Evolutionary conservation across 2,797 vertebrate species (phyloP), one percentile per base, ranked within the genome.

Genomic region (Chiloscyllium punctatum): DNA sequence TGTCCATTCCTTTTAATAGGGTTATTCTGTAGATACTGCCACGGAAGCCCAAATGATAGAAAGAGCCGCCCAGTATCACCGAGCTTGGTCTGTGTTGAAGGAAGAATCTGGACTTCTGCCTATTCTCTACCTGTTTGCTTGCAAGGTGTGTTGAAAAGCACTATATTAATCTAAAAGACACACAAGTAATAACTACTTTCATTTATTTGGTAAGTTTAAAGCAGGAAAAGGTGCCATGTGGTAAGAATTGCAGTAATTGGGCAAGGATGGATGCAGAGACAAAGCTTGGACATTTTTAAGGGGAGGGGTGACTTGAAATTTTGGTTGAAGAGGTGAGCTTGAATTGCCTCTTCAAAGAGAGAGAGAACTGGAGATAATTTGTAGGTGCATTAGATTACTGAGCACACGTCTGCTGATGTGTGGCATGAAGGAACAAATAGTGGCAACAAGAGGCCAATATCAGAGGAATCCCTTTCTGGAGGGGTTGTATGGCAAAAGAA

Each of bases 121-220:
- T 8, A 95, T 98, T 42, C 96, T 98, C 88, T 98, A 97, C 51
- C 96, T 98, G 57, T 98, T 98, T 96, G 97, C 98, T 91, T 97
- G 98, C 97, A 98, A 98, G 97, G 98, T 98, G 97, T 62, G 25
- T 72, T 30, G 82, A 53, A 90, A 69, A 72, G 33, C 87, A 62
- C 66, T 68, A 37, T 68, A 66, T 37, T 69, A 92, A 92, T 68
- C 90, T 9, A 51, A 69, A n/a, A 66, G 62, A 91, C 33, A 91
- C 33, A 91, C 33, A 68, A 66, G 33, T 57, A 66, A 91, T 18
- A 68, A 21, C 57, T n/a, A 66, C 57, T 16, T 87, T 5, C 16
- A 33, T 88, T 88, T 88, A 30, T 30, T 57, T 57, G 57, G 9
- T n/a, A 27, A 27, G 25, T 57, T 33, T 53, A 53, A 87, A 27